Conservation (phyloP, 2,797 vertebrate species). For the Silurus lanzhouensis region DNA sequence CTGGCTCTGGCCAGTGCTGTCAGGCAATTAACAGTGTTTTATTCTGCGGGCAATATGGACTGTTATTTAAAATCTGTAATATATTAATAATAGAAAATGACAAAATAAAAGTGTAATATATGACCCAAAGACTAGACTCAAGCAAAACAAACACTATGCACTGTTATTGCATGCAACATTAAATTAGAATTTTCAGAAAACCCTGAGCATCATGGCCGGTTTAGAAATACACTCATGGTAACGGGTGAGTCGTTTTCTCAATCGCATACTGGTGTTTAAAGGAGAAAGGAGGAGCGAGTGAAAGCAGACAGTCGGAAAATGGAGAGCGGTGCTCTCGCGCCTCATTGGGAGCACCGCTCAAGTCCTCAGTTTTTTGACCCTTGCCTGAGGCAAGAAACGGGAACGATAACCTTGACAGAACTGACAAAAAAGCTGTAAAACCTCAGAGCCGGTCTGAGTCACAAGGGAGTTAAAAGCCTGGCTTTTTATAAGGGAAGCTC, state of each 20-base stretch:
- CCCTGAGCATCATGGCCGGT: neutral
- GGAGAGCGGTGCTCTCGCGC: slow-evolving; percentile 17
- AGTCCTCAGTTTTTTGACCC: slow-evolving; percentile 25
- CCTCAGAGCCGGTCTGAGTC: slow-evolving; percentile 1
- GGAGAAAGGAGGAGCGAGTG: neutral
- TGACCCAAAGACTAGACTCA: neutral
- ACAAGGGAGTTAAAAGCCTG: neutral
- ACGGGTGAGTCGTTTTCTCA: neutral
- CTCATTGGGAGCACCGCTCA: slow-evolving; percentile 11
- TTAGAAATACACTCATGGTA: neutral
- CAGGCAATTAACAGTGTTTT: neutral
- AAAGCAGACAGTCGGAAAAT: neutral
- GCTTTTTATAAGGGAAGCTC: neutral
- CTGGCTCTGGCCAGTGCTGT: neutral
- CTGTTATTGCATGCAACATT: neutral
- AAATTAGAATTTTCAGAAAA: neutral
- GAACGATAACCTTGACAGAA: slow-evolving; percentile 32
- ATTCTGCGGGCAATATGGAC: neutral
- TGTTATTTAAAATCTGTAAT: neutral
- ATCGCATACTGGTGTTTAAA: neutral
- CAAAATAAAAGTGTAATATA: neutral
- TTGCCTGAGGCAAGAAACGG: slow-evolving; percentile 23
- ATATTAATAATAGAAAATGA: neutral
- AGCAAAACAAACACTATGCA: neutral
- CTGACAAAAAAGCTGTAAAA: slow-evolving; percentile 18